Percentiles rank a stretch among this genome's conserved stretches.
Evolutionary conservation across 2,113 vertebrate species (phyloP).

Genomic region (Tragulus kanchil): DNA sequence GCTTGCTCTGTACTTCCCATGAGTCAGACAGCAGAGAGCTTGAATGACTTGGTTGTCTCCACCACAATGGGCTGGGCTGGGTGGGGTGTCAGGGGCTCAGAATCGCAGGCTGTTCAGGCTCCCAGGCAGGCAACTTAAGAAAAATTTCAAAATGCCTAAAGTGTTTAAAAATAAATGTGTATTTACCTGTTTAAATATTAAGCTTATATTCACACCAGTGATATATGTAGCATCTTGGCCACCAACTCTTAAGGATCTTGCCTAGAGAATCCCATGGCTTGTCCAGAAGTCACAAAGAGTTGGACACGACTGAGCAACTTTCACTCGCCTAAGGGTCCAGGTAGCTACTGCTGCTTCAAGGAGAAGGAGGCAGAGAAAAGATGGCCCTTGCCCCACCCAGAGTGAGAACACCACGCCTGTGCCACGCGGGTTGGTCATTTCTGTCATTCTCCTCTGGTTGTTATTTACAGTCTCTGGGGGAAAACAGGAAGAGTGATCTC

Average conservation of each 20-base stretch:
- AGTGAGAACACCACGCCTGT: neutral
- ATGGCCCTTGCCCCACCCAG: neutral
- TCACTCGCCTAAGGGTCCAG: neutral
- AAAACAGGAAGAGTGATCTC: neutral
- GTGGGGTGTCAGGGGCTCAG: neutral
- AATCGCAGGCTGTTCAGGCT: neutral
- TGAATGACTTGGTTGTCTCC: neutral
- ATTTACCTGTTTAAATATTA: neutral
- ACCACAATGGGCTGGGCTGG: neutral
- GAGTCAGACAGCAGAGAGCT: constrained; percentile 59
- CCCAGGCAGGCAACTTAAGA: neutral
- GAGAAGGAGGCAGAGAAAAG: neutral
- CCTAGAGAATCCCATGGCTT: too few relatives aligned
- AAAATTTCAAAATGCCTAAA: neutral
- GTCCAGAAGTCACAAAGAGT: too few relatives aligned
- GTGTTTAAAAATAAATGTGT: neutral
- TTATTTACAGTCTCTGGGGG: neutral
- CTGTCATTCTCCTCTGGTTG: neutral
- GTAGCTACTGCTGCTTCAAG: neutral
- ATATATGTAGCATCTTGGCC: accelerated
- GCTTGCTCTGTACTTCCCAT: constrained; percentile 44
- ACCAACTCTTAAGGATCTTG: neutral
- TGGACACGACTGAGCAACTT: too few relatives aligned
- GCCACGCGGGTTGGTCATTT: neutral
- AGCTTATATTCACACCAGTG: neutral